A percentile compares a stretch with the other conserved stretches of the same genome.
Conservation (phyloP, 2,888 invertebrate genomes). For the Drosophila hawaiiensis region DNA sequence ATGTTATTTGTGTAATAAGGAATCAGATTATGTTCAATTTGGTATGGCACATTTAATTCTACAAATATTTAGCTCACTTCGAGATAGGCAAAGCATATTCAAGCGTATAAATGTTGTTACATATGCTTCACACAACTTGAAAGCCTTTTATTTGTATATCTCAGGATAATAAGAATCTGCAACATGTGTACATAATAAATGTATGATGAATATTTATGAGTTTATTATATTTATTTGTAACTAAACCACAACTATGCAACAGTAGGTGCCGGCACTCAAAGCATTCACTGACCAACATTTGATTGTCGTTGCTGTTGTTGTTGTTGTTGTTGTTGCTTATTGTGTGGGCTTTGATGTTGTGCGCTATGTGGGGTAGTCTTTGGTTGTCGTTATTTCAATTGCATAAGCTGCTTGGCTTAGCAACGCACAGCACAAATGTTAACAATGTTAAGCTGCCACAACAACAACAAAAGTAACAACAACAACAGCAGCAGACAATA, state of each 20-base stretch:
- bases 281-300: not conserved
- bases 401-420: conserved; percentile 53
- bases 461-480: conserved; percentile 3
- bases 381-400: conserved; percentile 26
- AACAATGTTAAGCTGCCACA: conserved; percentile 17
- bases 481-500: conserved; percentile 6
- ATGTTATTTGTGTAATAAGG: not conserved
- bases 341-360: conserved; percentile 49
- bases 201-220: not conserved
- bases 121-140: not conserved
- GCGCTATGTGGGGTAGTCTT: conserved; percentile 21
- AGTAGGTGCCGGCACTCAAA: conserved; percentile 4
- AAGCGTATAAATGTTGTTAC: not conserved
- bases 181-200: not conserved
- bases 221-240: not conserved
- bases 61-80: not conserved
- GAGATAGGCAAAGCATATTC: not conserved
- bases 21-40: not conserved
- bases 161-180: not conserved
- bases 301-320: not conserved
- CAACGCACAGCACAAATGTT: conserved; percentile 15
- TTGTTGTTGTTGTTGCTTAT: not conserved
- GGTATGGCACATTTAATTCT: not conserved
- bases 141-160: not conserved
- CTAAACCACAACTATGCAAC: not conserved